These are phyloP conservation scores for Willisornis vidua DNA, from an alignment of 2,113 vertebrate species.

Conservation along the genomic window DNA sequence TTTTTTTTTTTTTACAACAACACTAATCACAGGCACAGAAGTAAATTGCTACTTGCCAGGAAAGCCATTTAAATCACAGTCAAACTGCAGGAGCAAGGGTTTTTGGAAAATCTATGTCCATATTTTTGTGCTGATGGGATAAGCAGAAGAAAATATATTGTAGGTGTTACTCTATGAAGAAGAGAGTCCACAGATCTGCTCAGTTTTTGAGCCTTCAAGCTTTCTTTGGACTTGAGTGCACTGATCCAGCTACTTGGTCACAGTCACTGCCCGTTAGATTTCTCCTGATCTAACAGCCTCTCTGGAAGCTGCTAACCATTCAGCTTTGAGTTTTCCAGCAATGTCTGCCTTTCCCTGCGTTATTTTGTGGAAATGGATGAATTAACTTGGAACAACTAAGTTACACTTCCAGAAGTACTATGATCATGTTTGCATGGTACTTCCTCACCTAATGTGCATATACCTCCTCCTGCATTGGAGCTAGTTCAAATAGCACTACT, in stretches of 20 bases:
- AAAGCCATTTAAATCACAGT: slow-evolving; percentile 12
- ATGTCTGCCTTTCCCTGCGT: background rate
- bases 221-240: background rate
- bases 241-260: background rate
- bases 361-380: background rate
- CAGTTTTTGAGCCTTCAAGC: background rate
- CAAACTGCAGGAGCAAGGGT: background rate
- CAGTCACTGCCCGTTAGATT: background rate
- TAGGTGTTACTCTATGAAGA: background rate
- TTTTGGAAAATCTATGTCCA: background rate
- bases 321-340: background rate
- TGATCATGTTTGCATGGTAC: background rate
- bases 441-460: background rate
- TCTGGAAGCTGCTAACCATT: background rate
- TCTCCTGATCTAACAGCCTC: background rate
- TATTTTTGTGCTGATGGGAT: background rate
- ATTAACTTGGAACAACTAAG: background rate
- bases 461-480: background rate
- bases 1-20: background rate
- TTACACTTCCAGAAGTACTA: background rate
- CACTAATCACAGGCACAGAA: slow-evolving; percentile 16
- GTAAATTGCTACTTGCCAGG: slow-evolving; percentile 14
- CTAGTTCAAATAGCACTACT: background rate
- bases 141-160: background rate
- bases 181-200: background rate